Conservation (phyloP, 2,888 invertebrate genomes). For the Gastrophysa polygoni region DNA sequence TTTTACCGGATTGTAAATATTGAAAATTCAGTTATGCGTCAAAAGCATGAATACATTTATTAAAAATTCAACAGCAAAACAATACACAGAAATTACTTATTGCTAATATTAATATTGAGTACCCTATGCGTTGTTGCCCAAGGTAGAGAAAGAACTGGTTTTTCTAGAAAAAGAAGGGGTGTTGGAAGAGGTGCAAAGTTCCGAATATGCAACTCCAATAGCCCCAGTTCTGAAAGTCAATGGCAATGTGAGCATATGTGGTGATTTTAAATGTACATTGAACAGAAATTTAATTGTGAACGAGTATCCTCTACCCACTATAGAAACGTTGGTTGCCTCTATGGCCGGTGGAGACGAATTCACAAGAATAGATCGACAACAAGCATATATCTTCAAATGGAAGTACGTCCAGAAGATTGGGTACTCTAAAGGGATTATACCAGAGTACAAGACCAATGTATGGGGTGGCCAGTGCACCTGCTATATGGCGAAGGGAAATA, state of each 20-base stretch:
- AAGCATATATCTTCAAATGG: conserved; percentile 51
- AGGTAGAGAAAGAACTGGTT: conserved; percentile 12
- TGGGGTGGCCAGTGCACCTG: too few species aligned
- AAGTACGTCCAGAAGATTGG: conserved; percentile 48
- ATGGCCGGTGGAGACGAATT: conserved; percentile 40
- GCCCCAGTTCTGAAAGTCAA: conserved; percentile 28
- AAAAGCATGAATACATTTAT: too few species aligned
- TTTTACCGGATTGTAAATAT: too few species aligned
- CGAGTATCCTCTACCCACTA: conserved; percentile 25
- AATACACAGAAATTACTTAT: too few species aligned
- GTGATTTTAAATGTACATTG: conserved; percentile 25
- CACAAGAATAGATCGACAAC: conserved; percentile 41
- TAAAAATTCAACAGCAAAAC: too few species aligned
- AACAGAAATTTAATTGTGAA: conserved; percentile 19
- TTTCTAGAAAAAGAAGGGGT: conserved; percentile 25
- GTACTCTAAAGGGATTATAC: conserved; percentile 49
- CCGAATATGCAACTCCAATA: conserved; percentile 32
- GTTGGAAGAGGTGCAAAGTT: conserved; percentile 28
- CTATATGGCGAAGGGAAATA: conserved; percentile 34
- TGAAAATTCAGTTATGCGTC: too few species aligned
- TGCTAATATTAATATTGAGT: too few species aligned
- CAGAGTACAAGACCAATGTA: conserved; percentile 46
- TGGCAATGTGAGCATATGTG: conserved; percentile 23
- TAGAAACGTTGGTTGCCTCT: conserved; percentile 30
- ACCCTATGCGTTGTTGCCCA: conserved; percentile 12